Conservation (phyloP, 2,797 vertebrate species). For the Galaxias olidus region DNA sequence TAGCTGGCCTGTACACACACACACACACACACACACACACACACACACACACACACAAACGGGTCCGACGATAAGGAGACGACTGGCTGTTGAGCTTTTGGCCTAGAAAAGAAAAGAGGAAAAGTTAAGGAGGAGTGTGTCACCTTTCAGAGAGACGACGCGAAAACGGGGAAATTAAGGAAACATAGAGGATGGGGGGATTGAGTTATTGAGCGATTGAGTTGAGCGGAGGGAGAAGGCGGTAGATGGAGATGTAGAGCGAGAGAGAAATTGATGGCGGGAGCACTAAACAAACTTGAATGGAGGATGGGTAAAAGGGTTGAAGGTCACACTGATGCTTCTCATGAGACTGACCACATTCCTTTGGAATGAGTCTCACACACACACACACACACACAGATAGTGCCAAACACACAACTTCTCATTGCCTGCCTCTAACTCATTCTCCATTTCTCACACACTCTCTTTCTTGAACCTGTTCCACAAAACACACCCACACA, state of each 20-base stretch:
- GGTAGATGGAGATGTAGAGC: background rate
- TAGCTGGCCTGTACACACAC: background rate
- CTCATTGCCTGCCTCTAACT: background rate
- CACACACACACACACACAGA: slow-evolving; percentile 3
- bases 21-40: background rate
- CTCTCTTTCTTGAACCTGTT: no score
- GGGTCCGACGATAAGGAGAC: slow-evolving; percentile 42
- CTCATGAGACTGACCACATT: slow-evolving; percentile 1
- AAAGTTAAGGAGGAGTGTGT: background rate
- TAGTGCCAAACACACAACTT: slow-evolving; percentile 18
- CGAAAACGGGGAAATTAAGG: no score
- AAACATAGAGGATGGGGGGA: no score
- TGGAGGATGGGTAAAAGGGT: background rate
- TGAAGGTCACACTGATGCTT: slow-evolving; percentile 3
- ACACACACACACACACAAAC: slow-evolving; percentile 11
- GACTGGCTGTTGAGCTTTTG: background rate
- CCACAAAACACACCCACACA: background rate
- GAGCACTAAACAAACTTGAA: background rate
- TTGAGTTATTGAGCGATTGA: background rate
- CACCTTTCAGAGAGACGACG: no score
- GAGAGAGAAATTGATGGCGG: background rate
- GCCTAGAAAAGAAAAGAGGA: background rate
- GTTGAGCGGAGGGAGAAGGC: background rate
- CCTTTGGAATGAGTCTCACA: background rate
- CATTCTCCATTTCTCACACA: no score